A percentile compares a stretch with the other conserved stretches of the same genome.
These are phyloP conservation scores for Aurelia coerulea DNA, from an alignment of 30 jellyfish, hydroid and myxozoan species.

Conservation along the genomic window DNA sequence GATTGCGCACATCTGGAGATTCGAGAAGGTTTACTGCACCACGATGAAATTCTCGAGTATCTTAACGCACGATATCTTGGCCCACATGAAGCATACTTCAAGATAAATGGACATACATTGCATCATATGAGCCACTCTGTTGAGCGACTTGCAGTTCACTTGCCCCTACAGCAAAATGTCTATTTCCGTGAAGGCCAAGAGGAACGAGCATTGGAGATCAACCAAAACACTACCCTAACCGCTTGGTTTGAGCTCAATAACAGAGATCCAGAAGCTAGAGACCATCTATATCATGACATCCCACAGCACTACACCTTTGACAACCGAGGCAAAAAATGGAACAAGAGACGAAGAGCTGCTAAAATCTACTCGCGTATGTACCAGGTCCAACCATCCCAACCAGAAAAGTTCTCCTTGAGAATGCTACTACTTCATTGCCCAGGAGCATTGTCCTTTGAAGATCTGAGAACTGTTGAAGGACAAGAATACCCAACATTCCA, in stretches of 20 bases:
- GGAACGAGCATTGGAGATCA: conserved; percentile 19
- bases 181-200: conserved; percentile 12
- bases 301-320: conserved; percentile 51
- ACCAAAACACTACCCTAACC: conserved; percentile 39
- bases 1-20: conserved; percentile 43
- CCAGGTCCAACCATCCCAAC: neutral
- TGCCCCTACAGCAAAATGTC: conserved; percentile 52
- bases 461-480: neutral
- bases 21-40: neutral
- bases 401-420: neutral
- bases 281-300: conserved; percentile 14
- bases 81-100: conserved; percentile 32
- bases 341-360: neutral
- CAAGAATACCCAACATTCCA: neutral
- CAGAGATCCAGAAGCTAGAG: neutral
- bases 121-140: conserved; percentile 19
- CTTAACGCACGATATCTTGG: conserved; percentile 47
- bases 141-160: conserved; percentile 67
- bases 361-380: neutral
- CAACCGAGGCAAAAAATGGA: neutral
- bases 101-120: neutral
- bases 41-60: neutral
- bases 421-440: neutral
- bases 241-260: conserved; percentile 53
- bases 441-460: neutral